Base-by-base conservation (phyloP, 2,797 vertebrate species). In the Sebastes hubbsi region DNA sequence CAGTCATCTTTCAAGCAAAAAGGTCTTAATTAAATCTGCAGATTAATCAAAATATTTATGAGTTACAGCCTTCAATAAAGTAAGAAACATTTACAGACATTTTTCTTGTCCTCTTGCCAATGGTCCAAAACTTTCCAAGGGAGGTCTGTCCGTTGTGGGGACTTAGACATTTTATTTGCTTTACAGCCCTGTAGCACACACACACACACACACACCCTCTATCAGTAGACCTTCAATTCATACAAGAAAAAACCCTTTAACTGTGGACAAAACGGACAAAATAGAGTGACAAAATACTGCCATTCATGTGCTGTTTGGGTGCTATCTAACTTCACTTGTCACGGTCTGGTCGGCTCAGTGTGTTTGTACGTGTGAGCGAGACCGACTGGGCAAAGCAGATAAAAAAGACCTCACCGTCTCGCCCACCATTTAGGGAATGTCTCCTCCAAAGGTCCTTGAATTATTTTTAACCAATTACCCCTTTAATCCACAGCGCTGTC, bases 391-490 rank as follows among this genome's bases (percentile, higher is more conserved):
- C 14, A 18, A 6, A 22, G 74, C 61, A 87, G 86, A 90, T 92
- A 89, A 90, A 80, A 80, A 69, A 29, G 46, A 56, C 70, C 63
- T 77, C 73, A 13, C 11, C 12, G 67, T 75, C 79, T 83, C 70
- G 2, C 70, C 75, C 65, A 16, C 82, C 78, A 75, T 86, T 61
- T 65, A 74, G 27, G 73, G 90, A 94, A 95, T 88, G 87, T 94
- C 87, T 88, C 92, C 93, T 95, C 66, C 77, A 92, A 85, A 91
- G 59, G 74, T 64, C 92, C 92, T 94, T 92, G 90, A 89, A 84
- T 83, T 95, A 95, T 95, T 94, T 94, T 93, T 93, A 90, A 93
- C 85, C 77, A 78, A 81, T 88, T 90, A 56, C 78, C 38, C 54
- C 67, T 87, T 84, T 82, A 90, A 91, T 92, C 88, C 80, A 83